phyloP scores from a whole-genome alignment of 2,797 vertebrate genomes.

The Lophius americanus region DNA sequence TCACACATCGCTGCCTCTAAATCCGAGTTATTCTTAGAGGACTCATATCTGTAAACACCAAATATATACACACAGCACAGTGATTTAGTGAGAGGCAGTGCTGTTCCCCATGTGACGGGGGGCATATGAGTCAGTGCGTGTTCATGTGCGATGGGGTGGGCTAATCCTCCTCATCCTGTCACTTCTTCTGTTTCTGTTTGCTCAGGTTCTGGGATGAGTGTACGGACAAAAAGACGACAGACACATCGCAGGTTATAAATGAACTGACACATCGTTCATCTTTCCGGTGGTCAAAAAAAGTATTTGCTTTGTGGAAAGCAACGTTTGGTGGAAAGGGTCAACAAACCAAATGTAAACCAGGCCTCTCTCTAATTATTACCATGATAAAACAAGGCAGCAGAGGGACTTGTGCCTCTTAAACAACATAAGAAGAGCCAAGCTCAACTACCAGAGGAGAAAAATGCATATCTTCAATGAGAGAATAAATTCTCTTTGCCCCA shows the following conservation, averaged over 20 bases:
- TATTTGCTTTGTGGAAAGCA: background rate
- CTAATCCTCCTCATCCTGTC: constrained; percentile 74
- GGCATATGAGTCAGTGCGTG: constrained; percentile 61
- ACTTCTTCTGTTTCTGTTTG: constrained; percentile 69
- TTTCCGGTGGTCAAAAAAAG: background rate
- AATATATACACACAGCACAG: constrained; percentile 21
- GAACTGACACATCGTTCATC: constrained; percentile 11
- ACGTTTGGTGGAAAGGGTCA: background rate
- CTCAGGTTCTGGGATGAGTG: constrained; percentile 48
- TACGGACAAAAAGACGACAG: constrained; percentile 47
- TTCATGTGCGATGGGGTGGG: constrained; percentile 53
- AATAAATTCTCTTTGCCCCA: too few species aligned
- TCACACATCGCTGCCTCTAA: constrained; percentile 61
- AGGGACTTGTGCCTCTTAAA: background rate
- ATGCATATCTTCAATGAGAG: too few species aligned
- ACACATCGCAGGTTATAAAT: constrained; percentile 19
- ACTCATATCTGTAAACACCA: constrained; percentile 57
- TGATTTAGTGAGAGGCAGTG: constrained; percentile 43
- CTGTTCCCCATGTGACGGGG: constrained; percentile 43
- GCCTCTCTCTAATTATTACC: background rate
- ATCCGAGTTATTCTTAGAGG: constrained; percentile 53
- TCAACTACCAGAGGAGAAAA: background rate
- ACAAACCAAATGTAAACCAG: background rate
- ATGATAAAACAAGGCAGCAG: background rate
- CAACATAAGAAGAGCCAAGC: background rate